phyloP scores from a whole-genome alignment of 2,888 invertebrate species.

The Hirudinaria manillensis region DNA sequence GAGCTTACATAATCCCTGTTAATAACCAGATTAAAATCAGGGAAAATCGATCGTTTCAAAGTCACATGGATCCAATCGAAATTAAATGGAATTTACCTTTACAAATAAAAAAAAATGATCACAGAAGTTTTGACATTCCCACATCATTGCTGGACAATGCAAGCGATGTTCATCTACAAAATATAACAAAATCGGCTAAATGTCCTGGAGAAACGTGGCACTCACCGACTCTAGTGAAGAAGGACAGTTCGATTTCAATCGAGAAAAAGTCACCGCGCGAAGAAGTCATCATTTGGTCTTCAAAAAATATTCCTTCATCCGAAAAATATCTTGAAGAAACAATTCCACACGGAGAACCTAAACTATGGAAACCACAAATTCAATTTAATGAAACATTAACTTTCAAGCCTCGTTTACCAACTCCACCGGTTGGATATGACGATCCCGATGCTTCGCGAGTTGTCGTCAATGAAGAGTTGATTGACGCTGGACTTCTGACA shows the following conservation, averaged over 20 bases:
- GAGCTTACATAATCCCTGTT: constrained; percentile 17
- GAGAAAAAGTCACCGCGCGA: background rate
- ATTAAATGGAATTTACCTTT: background rate
- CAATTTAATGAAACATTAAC: background rate
- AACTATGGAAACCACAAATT: background rate
- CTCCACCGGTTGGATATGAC: background rate
- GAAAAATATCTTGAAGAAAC: constrained; percentile 4
- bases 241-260: background rate
- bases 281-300: constrained; percentile 31
- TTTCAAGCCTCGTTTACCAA: background rate
- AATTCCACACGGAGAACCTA: background rate
- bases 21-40: background rate
- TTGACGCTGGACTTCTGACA: constrained; percentile 17
- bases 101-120: too few species aligned
- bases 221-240: background rate
- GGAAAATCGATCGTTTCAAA: background rate
- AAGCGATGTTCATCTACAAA: too few species aligned
- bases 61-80: constrained; percentile 7
- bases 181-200: too few species aligned
- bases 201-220: background rate
- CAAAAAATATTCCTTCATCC: background rate
- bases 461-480: constrained; percentile 21
- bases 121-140: background rate
- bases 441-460: background rate
- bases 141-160: background rate